A percentile compares a stretch with the other conserved stretches of the same genome.
Conservation (phyloP, 2,888 invertebrate genomes). For the Tanytarsus gracilentus region DNA sequence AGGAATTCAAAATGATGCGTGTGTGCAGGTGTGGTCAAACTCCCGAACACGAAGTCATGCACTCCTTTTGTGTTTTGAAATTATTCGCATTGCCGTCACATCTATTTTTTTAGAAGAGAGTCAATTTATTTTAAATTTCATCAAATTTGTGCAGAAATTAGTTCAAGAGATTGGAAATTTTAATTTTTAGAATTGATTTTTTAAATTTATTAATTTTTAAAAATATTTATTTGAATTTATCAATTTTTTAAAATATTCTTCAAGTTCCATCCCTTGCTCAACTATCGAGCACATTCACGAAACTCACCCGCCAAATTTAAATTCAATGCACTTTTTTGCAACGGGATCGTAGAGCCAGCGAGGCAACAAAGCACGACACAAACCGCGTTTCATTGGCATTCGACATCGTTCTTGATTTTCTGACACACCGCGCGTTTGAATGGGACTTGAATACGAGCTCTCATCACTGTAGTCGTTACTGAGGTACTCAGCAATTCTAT, state of each 20-base stretch:
- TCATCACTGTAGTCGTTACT: conserved; percentile 12
- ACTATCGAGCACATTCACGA: background rate
- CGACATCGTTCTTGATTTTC: conserved; percentile 29
- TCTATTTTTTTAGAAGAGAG: no score
- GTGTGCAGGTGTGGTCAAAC: background rate
- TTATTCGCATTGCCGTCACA: conserved; percentile 51
- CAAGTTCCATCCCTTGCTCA: no score
- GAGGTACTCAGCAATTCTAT: background rate
- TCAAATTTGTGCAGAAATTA: no score
- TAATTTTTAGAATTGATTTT: background rate
- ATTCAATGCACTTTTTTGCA: conserved; percentile 44
- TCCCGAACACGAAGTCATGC: conserved; percentile 46
- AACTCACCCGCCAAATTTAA: conserved; percentile 46
- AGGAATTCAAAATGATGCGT: background rate
- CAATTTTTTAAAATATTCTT: no score
- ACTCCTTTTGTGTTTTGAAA: conserved; percentile 45
- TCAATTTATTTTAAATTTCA: no score
- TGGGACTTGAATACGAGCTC: background rate
- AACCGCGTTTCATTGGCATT: conserved; percentile 37
- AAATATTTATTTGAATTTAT: no score
- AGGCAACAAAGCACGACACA: conserved; percentile 42
- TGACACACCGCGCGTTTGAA: conserved; percentile 1
- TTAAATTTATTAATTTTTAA: no score
- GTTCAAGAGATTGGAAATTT: no score
- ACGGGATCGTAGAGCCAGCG: conserved; percentile 45